Evolutionary conservation across 2,113 vertebrate genomes (phyloP), one percentile per base, ranked within the genome.

Genomic region (Oreocharis arfaki): DNA sequence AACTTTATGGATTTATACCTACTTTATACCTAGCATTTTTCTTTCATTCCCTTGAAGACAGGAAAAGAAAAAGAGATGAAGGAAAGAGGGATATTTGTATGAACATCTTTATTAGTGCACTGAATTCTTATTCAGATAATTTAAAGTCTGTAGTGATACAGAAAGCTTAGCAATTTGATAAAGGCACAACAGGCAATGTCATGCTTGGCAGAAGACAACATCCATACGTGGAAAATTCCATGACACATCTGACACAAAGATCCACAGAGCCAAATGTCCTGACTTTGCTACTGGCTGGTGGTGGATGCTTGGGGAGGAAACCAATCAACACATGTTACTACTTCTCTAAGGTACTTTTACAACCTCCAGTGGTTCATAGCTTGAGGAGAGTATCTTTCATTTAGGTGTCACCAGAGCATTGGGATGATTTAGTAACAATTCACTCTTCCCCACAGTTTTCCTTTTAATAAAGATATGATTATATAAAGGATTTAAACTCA

Each of bases 391-490:
- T 46, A 28, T 22, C 32, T 86, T 76, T 67, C 57, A n/a, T 78
- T 84, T 44, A 89, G 28, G 18, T 79, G 53, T 53, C 59, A 82
- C 32, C 53, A 76, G 57, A 89, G 46, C 61, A 42, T 64, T 79
- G 19, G 14, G 57, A 52, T 67, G 26, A 61, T 79, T 91, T 82
- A 74, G 42, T 74, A 73, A 84, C 3, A 18, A 67, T 77, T 39
- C 39, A 30, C 24, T 85, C 81, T 44, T 7, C 56, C 20, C 4
- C 32, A 33, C 14, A 56, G 11, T 59, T 86, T 80, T 93, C 1
- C 50, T 86, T 95, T 90, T 90, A 88, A 67, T 94, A 77, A 65
- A 77, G 56, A 30, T 77, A 65, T 41, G 42, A 63, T 94, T 75
- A 50, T 41, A 53, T 61, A 56, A 94, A 88, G 20, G 77, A 73